Evolutionary conservation across 2,888 invertebrate species (phyloP).

Genomic region (Gnatocerus cornutus): DNA sequence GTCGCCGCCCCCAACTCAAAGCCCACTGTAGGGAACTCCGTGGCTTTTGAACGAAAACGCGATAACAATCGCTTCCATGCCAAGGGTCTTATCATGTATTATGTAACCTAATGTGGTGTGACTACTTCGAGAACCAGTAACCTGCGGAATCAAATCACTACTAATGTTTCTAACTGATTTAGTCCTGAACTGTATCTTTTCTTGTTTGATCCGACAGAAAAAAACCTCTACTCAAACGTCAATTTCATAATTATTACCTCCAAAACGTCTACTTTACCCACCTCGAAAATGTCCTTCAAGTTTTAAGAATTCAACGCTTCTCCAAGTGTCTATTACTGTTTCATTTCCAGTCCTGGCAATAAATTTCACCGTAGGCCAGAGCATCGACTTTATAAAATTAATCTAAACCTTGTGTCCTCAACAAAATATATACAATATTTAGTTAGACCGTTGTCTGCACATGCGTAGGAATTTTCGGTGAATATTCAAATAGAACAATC

Average conservation of each 20-base stretch:
- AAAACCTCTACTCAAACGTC: slow-evolving; percentile 9
- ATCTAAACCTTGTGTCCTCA: slow-evolving; percentile 9
- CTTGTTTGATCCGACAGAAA: slow-evolving; percentile 8
- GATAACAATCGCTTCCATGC: slow-evolving; percentile 67
- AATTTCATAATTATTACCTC: slow-evolving; percentile 17
- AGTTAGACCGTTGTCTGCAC: neutral
- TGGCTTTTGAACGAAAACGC: slow-evolving; percentile 66
- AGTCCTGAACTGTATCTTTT: slow-evolving; percentile 23
- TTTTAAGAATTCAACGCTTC: slow-evolving; percentile 26
- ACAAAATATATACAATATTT: neutral
- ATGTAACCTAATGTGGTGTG: slow-evolving; percentile 66
- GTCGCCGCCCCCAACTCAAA: slow-evolving; percentile 29
- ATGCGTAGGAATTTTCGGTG: slow-evolving; percentile 3
- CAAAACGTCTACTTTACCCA: slow-evolving; percentile 6
- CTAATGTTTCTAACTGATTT: slow-evolving; percentile 47
- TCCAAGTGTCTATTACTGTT: slow-evolving; percentile 30
- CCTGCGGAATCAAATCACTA: slow-evolving; percentile 44
- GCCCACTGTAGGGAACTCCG: slow-evolving; percentile 51
- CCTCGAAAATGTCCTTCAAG: slow-evolving; percentile 25
- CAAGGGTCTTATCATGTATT: slow-evolving; percentile 66
- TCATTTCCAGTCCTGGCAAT: slow-evolving; percentile 7
- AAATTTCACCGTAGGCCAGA: too few relatives aligned
- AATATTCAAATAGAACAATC: slow-evolving; percentile 11
- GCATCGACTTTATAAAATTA: slow-evolving; percentile 8
- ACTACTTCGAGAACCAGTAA: slow-evolving; percentile 58